These are phyloP conservation scores for Drosophila macrospina DNA, from an alignment of 2,888 invertebrate genomes.

Conservation along the genomic window DNA sequence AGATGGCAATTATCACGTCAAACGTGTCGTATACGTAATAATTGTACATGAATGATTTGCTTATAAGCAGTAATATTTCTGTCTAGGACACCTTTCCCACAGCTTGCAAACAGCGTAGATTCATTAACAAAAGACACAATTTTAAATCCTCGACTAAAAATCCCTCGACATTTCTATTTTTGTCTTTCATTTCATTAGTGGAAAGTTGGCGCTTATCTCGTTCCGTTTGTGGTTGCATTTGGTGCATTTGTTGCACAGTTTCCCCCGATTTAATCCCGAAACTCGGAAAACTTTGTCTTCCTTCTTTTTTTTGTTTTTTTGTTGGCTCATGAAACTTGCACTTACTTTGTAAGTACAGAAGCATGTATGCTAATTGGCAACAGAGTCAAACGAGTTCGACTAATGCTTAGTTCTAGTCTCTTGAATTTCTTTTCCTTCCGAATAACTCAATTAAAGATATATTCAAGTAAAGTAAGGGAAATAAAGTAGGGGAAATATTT, in stretches of 20 bases:
- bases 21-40: conserved; percentile 19
- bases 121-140: background rate
- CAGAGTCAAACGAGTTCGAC: conserved; percentile 4
- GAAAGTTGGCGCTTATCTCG: conserved; percentile 22
- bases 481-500: background rate
- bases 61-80: background rate
- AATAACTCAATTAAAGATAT: background rate
- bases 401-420: background rate
- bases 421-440: background rate
- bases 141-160: too few relatives aligned
- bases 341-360: conserved; percentile 6
- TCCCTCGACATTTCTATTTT: background rate
- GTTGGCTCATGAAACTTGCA: conserved; percentile 2
- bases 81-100: too few relatives aligned
- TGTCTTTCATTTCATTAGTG: conserved; percentile 3
- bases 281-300: conserved; percentile 13
- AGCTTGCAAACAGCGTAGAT: too few relatives aligned
- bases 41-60: background rate
- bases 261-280: conserved; percentile 13
- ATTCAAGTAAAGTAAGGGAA: background rate
- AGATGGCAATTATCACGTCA: background rate
- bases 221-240: conserved; percentile 20
- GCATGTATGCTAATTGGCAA: conserved; percentile 26
- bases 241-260: conserved; percentile 21
- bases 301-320: too few relatives aligned